phyloP scores from a whole-genome alignment of 30 jellyfish, hydroid and myxozoan species.

The Sanderia malayensis region DNA sequence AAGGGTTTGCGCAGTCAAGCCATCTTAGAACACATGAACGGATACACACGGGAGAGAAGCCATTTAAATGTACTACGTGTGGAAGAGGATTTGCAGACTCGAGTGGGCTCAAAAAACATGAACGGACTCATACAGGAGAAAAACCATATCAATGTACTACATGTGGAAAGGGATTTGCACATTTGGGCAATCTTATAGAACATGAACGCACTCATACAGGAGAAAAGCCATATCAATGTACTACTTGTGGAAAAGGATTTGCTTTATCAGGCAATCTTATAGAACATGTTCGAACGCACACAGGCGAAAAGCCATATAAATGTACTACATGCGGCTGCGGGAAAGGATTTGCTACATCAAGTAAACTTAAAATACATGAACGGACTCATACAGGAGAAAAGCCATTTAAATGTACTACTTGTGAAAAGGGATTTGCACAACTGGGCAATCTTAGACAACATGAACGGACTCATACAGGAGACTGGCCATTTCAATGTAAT shows the following conservation, averaged over 20 bases:
- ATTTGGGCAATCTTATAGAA: neutral
- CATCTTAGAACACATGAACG: constrained; percentile 19
- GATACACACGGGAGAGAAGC: constrained; percentile 34
- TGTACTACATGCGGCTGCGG: constrained; percentile 36
- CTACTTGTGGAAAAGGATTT: constrained; percentile 21
- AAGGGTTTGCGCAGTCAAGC: constrained; percentile 2
- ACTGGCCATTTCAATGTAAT: constrained; percentile 15
- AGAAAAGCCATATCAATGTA: constrained; percentile 24
- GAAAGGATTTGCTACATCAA: constrained; percentile 4
- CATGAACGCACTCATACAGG: constrained; percentile 25
- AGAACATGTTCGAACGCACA: constrained; percentile 10
- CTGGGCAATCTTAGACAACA: neutral
- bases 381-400: constrained; percentile 25
- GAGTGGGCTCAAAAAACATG: neutral
- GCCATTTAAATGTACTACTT: constrained; percentile 37
- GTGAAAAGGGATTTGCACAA: constrained; percentile 8
- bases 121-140: constrained; percentile 15
- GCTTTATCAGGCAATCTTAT: constrained; percentile 5
- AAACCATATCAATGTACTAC: constrained; percentile 17
- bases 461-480: constrained; percentile 21
- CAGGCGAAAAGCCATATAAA: constrained; percentile 24
- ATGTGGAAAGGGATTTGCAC: constrained; percentile 32
- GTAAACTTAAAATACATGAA: constrained; percentile 8
- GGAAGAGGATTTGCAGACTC: constrained; percentile 20
- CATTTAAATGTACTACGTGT: constrained; percentile 29